These are phyloP conservation scores for Sycophila texana DNA, from an alignment of 2,888 invertebrate genomes.

Conservation along the genomic window DNA sequence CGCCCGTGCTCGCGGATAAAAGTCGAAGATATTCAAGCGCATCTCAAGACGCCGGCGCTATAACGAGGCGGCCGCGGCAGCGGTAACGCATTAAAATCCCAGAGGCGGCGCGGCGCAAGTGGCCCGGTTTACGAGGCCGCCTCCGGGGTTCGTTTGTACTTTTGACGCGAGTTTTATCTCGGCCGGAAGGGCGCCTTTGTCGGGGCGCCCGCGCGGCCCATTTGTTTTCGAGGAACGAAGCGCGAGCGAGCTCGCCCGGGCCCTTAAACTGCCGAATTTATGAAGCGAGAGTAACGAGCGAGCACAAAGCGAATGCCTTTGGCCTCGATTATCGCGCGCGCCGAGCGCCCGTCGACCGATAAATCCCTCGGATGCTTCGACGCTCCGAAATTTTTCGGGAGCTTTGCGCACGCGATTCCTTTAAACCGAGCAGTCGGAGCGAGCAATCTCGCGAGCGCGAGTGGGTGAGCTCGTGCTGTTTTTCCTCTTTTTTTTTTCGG, in stretches of 20 bases:
- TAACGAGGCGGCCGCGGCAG: too few relatives aligned
- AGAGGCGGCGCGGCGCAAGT: conserved; percentile 11
- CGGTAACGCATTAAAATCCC: too few relatives aligned
- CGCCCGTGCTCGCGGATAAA: too few relatives aligned
- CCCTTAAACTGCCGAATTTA: conserved; percentile 36
- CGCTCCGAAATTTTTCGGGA: background rate
- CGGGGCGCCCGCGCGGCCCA: background rate
- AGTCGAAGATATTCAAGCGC: too few relatives aligned
- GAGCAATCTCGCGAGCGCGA: too few relatives aligned
- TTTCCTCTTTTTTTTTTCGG: too few relatives aligned
- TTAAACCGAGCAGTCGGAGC: too few relatives aligned
- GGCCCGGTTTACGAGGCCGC: conserved; percentile 5
- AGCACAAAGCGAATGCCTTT: conserved; percentile 19
- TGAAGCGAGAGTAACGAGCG: conserved; percentile 44
- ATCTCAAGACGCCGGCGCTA: too few relatives aligned
- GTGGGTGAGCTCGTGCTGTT: too few relatives aligned
- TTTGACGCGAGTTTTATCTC: conserved; percentile 28
- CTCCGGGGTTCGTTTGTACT: conserved; percentile 36
- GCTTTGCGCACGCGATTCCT: background rate
- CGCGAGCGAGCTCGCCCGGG: background rate
- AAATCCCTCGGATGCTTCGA: conserved; percentile 3
- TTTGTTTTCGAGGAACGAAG: conserved; percentile 17
- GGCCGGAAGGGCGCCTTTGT: conserved; percentile 23
- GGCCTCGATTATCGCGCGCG: conserved; percentile 22
- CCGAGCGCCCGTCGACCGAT: background rate